phyloP scores from a whole-genome alignment of 2,888 invertebrate species.

The Agrenia bidenticulata region DNA sequence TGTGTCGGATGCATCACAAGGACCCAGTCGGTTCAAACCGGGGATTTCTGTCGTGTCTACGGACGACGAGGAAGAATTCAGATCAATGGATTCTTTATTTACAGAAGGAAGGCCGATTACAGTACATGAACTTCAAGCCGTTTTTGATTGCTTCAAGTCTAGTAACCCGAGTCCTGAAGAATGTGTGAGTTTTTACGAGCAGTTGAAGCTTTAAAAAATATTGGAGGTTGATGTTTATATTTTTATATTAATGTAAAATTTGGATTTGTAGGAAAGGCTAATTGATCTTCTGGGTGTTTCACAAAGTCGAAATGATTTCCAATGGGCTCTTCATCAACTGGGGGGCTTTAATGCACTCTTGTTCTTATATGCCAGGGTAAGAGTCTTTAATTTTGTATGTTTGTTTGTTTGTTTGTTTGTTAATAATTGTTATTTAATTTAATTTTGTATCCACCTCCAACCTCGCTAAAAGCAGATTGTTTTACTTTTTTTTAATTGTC shows the following conservation, averaged over 20 bases:
- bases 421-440: neutral
- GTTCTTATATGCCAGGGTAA: constrained; percentile 51
- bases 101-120: constrained; percentile 37
- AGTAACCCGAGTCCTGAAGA: constrained; percentile 25
- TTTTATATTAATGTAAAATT: neutral
- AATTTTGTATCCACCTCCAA: neutral
- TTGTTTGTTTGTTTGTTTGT: neutral
- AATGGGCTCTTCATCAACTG: constrained; percentile 52
- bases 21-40: neutral
- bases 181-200: constrained; percentile 40
- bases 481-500: constrained; percentile 1
- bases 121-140: constrained; percentile 33
- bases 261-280: constrained; percentile 40
- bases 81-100: constrained; percentile 14
- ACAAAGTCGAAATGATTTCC: constrained; percentile 51
- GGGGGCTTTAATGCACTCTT: constrained; percentile 50
- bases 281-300: constrained; percentile 40
- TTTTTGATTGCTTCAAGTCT: constrained; percentile 49
- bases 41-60: neutral
- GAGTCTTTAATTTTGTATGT: too few relatives aligned
- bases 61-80: constrained; percentile 13
- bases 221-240: neutral
- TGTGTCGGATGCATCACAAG: neutral
- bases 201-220: neutral
- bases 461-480: neutral